These are phyloP conservation scores for Elegia similella DNA, from an alignment of 2,888 invertebrate species.

Conservation along the genomic window DNA sequence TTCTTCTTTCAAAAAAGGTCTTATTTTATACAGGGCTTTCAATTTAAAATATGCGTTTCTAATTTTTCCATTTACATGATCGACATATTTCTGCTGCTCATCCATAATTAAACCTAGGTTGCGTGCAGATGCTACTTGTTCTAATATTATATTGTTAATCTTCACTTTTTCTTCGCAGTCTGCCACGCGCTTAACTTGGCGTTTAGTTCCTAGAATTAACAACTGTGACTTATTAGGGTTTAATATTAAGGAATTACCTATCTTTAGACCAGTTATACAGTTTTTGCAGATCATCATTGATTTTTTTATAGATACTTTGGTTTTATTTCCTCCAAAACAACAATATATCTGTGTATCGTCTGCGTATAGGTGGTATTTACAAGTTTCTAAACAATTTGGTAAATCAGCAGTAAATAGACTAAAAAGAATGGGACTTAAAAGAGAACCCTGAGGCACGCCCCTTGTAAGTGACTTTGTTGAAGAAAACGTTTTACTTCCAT, in stretches of 20 bases:
- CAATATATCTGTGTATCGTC: conserved; percentile 19
- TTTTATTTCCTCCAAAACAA: neutral
- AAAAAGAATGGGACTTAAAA: neutral
- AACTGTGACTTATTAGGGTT: conserved; percentile 13
- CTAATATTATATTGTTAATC: neutral
- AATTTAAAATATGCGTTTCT: conserved; percentile 12
- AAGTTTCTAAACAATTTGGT: conserved; percentile 13
- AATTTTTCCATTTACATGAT: conserved; percentile 17
- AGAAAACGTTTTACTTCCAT: too few species aligned
- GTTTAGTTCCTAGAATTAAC: conserved; percentile 15
- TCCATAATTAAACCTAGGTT: conserved; percentile 17
- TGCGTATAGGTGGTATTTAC: conserved; percentile 22
- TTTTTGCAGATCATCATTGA: conserved; percentile 10
- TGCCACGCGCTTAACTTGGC: neutral
- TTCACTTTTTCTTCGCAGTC: neutral
- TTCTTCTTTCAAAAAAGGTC: conserved; percentile 8
- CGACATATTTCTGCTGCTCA: conserved; percentile 7
- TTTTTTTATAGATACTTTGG: neutral
- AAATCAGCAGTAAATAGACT: too few species aligned
- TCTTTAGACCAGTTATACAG: conserved; percentile 11
- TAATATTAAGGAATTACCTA: conserved; percentile 14
- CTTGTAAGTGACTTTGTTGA: too few species aligned
- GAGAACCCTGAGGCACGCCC: conserved; percentile 4
- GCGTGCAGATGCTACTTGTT: neutral
- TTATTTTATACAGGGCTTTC: conserved; percentile 7